A percentile compares a stretch with the other conserved stretches of the same genome.
Conservation (phyloP, 1,140 invertebrate species). For the Cyrtorhinus lividipennis region DNA sequence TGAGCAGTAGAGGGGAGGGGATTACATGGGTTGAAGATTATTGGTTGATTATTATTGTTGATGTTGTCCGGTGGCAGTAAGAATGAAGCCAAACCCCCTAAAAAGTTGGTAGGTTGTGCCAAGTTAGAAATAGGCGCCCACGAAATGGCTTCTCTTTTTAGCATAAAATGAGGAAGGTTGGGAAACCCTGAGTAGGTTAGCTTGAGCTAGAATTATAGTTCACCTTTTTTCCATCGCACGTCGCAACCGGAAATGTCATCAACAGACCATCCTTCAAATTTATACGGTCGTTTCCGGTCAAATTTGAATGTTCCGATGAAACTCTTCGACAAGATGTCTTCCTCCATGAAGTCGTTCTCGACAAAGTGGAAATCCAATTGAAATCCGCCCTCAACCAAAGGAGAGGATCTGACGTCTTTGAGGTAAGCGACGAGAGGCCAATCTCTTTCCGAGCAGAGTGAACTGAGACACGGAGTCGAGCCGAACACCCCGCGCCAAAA, state of each 20-base stretch:
- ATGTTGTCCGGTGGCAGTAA: no score
- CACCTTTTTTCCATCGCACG: background rate
- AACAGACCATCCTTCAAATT: background rate
- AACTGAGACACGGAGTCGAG: background rate
- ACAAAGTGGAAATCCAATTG: background rate
- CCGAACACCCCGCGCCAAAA: constrained; percentile 6
- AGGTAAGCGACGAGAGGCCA: background rate
- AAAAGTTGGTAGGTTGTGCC: no score
- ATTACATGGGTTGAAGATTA: no score
- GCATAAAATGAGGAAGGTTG: no score
- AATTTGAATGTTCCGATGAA: background rate
- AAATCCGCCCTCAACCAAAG: background rate
- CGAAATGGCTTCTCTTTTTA: no score
- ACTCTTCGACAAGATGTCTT: background rate
- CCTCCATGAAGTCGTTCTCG: background rate
- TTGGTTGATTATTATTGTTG: no score
- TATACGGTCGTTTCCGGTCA: background rate
- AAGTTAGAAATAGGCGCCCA: no score
- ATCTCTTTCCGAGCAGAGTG: background rate
- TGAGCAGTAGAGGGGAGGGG: no score
- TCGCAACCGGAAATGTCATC: background rate
- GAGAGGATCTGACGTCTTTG: background rate
- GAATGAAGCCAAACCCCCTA: no score
- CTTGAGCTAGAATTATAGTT: background rate
- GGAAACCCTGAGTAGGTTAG: no score